Percentiles rank a stretch among this genome's conserved stretches.
Conservation (phyloP, 64 coral and sea anemone genomes). For the Anthopleura sola region DNA sequence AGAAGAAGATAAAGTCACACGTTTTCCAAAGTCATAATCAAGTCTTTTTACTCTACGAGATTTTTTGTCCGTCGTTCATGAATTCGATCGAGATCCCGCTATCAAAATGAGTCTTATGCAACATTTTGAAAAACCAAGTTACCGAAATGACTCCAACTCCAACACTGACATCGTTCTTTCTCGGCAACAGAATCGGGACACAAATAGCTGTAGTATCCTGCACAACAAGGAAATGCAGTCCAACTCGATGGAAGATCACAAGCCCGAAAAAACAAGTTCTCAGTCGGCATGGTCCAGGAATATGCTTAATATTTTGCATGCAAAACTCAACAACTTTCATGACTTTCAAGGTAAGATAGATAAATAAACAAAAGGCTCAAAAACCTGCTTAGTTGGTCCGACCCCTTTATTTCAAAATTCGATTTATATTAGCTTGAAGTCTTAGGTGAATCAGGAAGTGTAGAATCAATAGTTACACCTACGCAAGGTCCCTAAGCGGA, state of each 20-base stretch:
- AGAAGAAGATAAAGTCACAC: neutral
- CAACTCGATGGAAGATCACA: neutral
- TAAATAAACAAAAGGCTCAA: neutral
- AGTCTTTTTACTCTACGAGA: neutral
- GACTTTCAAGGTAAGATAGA: neutral
- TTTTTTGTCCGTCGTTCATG: neutral
- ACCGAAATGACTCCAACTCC: neutral
- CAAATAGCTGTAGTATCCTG: neutral
- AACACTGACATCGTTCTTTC: neutral
- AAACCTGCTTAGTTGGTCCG: neutral
- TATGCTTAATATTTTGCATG: constrained; percentile 5
- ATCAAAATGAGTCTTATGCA: neutral
- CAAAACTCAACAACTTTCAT: constrained; percentile 5
- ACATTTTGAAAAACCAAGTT: neutral
- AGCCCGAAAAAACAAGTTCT: neutral
- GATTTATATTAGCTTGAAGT: neutral
- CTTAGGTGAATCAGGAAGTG: neutral
- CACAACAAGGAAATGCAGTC: neutral
- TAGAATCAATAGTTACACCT: neutral
- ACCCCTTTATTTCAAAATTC: neutral
- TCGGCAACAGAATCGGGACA: neutral
- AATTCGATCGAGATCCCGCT: neutral
- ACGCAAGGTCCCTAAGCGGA: neutral
- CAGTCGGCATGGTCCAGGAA: neutral
- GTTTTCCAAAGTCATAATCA: too few relatives aligned